phyloP scores from a whole-genome alignment of 1,140 invertebrate genomes.

The Zophobas atratus region DNA sequence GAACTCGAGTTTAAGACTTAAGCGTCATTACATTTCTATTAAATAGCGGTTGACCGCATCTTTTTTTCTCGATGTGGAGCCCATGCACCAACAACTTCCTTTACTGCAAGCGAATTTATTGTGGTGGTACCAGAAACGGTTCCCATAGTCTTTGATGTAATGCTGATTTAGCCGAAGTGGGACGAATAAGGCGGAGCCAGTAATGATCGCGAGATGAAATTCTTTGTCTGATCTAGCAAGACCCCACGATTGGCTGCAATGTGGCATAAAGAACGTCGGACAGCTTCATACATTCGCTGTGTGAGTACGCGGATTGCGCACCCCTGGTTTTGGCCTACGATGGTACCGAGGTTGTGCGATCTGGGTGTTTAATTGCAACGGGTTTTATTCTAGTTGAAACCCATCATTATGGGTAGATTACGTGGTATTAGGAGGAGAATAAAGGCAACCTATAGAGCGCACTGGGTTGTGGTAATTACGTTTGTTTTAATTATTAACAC shows the following conservation, averaged over 20 bases:
- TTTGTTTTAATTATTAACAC: conserved; percentile 47
- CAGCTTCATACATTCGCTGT: conserved; percentile 16
- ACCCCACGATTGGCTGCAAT: conserved; percentile 34
- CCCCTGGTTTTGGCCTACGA: background rate
- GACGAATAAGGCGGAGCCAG: conserved; percentile 45
- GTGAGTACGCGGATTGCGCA: background rate
- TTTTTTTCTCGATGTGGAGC: background rate
- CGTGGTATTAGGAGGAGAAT: conserved; percentile 24
- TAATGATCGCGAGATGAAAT: conserved; percentile 49
- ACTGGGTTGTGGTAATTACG: conserved; percentile 33
- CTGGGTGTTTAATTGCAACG: background rate
- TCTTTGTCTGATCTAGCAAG: conserved; percentile 44
- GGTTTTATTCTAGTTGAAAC: conserved; percentile 15
- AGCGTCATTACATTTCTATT: conserved; percentile 11
- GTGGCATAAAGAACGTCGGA: conserved; percentile 2
- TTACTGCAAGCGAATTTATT: background rate
- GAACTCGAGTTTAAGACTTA: conserved; percentile 7
- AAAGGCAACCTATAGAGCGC: conserved; percentile 10
- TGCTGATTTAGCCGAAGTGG: conserved; percentile 28
- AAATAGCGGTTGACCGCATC: conserved; percentile 42
- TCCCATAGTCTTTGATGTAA: conserved; percentile 2
- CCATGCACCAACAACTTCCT: background rate
- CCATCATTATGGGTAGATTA: conserved; percentile 15
- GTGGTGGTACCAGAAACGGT: background rate
- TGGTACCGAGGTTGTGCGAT: background rate